phyloP scores from a whole-genome alignment of 2,113 vertebrate genomes.

The Plotosus lineatus region DNA sequence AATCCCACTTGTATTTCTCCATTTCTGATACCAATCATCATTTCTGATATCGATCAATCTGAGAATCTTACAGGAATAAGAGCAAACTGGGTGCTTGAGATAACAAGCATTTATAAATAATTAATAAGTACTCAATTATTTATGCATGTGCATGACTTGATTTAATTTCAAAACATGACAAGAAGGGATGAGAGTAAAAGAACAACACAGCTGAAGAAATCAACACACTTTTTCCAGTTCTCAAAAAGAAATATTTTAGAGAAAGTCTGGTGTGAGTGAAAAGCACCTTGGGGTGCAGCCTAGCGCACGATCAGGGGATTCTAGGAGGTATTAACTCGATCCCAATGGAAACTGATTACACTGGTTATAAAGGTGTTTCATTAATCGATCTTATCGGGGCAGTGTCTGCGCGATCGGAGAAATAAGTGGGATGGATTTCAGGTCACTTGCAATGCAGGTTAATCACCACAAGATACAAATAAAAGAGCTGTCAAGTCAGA shows the following conservation, averaged over 20 bases:
- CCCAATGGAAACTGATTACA: neutral
- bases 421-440: neutral
- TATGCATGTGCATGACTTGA: neutral
- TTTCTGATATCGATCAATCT: neutral
- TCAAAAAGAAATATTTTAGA: neutral
- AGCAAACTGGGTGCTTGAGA: neutral
- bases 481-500: neutral
- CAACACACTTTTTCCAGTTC: neutral
- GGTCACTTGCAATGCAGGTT: neutral
- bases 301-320: neutral
- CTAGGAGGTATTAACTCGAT: neutral
- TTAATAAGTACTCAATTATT: constrained; percentile 48
- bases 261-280: neutral
- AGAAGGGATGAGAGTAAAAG: neutral
- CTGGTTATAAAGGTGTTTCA: neutral
- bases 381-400: constrained; percentile 2
- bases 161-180: constrained; percentile 2
- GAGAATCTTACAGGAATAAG: neutral
- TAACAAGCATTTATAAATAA: constrained; percentile 50
- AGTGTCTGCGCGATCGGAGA: neutral
- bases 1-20: too few relatives aligned
- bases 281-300: neutral
- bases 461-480: neutral
- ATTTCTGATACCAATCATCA: neutral
- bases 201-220: neutral